These are phyloP conservation scores for Haemorhous mexicanus DNA, from an alignment of 2,113 vertebrate species.

Conservation along the genomic window DNA sequence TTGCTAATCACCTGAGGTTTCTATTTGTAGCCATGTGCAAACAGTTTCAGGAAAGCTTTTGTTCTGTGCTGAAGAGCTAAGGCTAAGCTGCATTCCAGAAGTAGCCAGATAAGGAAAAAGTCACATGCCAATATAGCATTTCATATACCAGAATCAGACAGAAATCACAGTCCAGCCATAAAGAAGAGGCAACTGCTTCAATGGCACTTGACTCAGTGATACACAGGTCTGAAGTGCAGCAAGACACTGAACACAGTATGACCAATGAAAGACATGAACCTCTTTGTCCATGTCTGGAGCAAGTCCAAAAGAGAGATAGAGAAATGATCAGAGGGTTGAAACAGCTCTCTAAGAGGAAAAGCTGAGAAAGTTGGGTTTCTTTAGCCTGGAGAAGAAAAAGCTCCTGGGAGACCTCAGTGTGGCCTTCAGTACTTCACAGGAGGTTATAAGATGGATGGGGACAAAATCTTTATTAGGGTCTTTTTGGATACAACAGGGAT, in stretches of 20 bases:
- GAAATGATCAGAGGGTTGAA: not conserved
- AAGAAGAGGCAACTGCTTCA: not conserved
- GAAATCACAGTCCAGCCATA: not conserved
- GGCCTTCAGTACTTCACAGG: not conserved
- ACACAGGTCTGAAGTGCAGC: not conserved
- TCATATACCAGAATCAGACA: not conserved
- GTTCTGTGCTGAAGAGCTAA: not conserved
- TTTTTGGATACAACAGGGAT: not conserved
- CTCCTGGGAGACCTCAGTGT: not conserved
- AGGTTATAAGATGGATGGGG: not conserved
- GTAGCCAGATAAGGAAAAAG: not conserved
- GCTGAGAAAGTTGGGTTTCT: not conserved
- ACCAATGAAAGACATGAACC: not conserved
- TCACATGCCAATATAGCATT: not conserved
- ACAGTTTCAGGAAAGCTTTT: not conserved
- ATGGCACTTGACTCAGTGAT: not conserved
- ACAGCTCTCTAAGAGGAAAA: not conserved
- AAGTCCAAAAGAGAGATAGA: not conserved
- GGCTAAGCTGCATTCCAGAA: not conserved
- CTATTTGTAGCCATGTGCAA: conserved; percentile 1
- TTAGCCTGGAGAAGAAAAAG: not conserved
- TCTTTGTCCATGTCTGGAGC: not conserved
- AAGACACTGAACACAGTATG: not conserved
- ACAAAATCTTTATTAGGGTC: not conserved
- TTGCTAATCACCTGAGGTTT: conserved; percentile 10